These are phyloP conservation scores for Neopelma chrysocephalum DNA, from an alignment of 2,797 vertebrate species.

Conservation along the genomic window DNA sequence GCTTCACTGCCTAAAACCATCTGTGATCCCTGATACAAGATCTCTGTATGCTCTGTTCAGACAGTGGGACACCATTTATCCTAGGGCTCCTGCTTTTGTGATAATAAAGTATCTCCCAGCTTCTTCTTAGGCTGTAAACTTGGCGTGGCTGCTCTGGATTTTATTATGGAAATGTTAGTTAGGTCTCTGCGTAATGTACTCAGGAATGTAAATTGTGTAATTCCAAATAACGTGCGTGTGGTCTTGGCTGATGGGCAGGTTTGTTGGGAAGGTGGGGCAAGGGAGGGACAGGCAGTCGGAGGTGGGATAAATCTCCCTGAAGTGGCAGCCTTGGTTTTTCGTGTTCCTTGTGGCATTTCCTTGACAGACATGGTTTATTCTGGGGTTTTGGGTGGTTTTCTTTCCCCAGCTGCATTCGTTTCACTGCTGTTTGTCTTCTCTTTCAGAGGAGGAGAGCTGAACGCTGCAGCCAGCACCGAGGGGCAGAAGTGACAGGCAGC, in stretches of 20 bases:
- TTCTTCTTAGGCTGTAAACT: not conserved
- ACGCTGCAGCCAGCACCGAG: fast-evolving
- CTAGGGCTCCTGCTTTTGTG: not conserved
- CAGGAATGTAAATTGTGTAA: not conserved
- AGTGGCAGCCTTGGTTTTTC: not conserved
- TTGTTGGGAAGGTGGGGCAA: not conserved
- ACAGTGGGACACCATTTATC: not conserved
- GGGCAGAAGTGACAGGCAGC: no score
- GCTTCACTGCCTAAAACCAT: fast-evolving
- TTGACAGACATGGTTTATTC: fast-evolving
- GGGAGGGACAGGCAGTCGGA: not conserved
- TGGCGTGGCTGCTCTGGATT: not conserved
- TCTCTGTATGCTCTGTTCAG: fast-evolving
- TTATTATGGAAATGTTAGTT: not conserved
- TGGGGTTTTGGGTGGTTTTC: not conserved
- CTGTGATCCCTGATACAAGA: fast-evolving
- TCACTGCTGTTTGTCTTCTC: not conserved
- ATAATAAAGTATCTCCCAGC: not conserved
- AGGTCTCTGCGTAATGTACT: not conserved
- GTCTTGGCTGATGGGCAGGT: not conserved
- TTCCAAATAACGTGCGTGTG: not conserved
- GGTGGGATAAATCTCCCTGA: not conserved
- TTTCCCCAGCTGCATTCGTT: fast-evolving
- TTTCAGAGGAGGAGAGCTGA: constrained; percentile 77
- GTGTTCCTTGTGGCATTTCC: not conserved